Conservation (phyloP, 2,113 vertebrate genomes). For the Alouatta palliata region DNA sequence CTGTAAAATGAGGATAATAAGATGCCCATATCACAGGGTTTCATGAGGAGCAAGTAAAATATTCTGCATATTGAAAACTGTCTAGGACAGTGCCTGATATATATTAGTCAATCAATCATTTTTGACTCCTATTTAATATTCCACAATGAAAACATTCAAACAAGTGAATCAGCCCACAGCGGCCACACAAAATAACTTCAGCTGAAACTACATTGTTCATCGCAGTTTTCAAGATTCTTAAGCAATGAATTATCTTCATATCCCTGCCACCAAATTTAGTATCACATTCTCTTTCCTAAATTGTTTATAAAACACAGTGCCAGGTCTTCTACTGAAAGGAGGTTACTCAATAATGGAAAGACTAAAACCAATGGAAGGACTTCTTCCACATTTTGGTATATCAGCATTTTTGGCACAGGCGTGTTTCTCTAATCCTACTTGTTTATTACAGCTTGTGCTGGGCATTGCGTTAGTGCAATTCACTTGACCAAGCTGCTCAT, state of each 20-base stretch:
- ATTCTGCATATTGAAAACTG: background rate
- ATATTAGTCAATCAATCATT: background rate
- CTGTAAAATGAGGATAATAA: background rate
- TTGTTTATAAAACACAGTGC: conserved; percentile 62
- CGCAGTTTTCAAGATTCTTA: conserved; percentile 36
- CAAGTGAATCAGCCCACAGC: background rate
- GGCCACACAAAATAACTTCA: background rate
- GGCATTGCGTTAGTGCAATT: background rate
- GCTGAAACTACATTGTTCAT: conserved; percentile 46
- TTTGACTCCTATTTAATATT: conserved; percentile 8
- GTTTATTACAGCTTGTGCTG: background rate
- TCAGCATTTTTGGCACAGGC: background rate
- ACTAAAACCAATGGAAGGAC: background rate
- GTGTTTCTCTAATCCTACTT: background rate
- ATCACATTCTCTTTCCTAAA: background rate
- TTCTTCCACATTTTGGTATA: background rate
- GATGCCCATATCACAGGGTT: background rate
- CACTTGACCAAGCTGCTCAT: background rate
- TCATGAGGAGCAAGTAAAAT: background rate
- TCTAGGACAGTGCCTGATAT: background rate
- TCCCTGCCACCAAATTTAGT: conserved; percentile 71
- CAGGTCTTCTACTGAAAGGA: conserved; percentile 51
- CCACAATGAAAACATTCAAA: background rate
- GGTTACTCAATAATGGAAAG: background rate
- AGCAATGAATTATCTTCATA: conserved; percentile 64